Evolutionary conservation across 1,140 invertebrate species (phyloP), one percentile per base, ranked within the genome.

Genomic region (Araneus ventricosus): DNA sequence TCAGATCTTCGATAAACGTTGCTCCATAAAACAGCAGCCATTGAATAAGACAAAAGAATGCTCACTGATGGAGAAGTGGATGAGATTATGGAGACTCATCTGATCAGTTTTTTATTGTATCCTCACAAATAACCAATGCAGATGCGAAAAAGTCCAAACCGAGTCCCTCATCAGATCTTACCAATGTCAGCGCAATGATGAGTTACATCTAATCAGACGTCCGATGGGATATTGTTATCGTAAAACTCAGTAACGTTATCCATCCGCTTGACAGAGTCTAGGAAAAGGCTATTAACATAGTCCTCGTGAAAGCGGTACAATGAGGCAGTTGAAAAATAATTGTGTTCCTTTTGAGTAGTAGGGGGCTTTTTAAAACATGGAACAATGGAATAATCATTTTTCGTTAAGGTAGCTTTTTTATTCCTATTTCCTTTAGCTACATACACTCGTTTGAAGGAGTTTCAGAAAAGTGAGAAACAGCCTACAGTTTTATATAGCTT

Each of bases 201-300:
- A 87, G 85, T 61, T 87, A 63, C 85, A 87, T 87, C 85, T 87
- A 87, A 87, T 87, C 85, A n/a, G n/a, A n/a, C n/a, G 85, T 27
- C 63, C 34, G 57, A 87, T 61, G 85, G 63, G 85, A 87, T 57
- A 87, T 87, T 87, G 85, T 87, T 87, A 87, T 87, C 85, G 82
- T 84, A 84, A 57, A 84, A 84, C 37, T 84, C 82, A 57, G 82
- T 57, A 84, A 84, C 45, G 45, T 41, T 57, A 84, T 84, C 82
- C 82, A 52, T 84, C 82, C 82, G 82, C 10, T 84, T 84, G 82
- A 84, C 82, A 41, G 52, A 24, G 14, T 41, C 20, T 84, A 84
- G 30, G 84, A 37, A 63, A 61, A 37, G 85, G 85, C 85, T 87
- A 87, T 87, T 87, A 87, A 37, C 59, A 61, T 82, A 39, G 45